Evolutionary conservation across 1,140 invertebrate genomes (phyloP).

Genomic region (Sycophila sp.): DNA sequence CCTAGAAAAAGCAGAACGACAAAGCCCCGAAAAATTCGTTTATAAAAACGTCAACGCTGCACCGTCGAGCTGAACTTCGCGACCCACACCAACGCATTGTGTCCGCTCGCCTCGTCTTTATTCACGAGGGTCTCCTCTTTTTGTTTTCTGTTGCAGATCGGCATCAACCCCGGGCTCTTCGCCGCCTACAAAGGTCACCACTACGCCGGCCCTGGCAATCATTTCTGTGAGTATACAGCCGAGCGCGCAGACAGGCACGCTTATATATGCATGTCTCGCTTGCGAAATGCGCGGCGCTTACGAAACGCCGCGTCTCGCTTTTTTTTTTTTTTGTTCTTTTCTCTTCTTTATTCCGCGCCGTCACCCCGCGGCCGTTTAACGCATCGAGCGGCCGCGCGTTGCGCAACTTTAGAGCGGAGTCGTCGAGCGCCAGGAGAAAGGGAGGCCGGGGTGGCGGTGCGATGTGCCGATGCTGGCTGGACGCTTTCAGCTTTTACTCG

Average conservation of each 20-base stretch:
- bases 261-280: background rate
- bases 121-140: background rate
- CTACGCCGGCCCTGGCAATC: constrained; percentile 97
- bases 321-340: background rate
- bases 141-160: constrained; percentile 77
- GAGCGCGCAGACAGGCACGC: background rate
- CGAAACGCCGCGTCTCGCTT: background rate
- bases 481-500: no score
- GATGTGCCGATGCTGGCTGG: no score
- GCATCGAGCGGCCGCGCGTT: no score
- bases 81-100: no score
- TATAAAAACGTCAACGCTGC: no score
- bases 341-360: background rate
- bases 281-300: background rate
- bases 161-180: constrained; percentile 96
- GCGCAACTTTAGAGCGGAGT: constrained; percentile 4
- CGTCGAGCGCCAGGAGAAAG: no score
- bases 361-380: no score
- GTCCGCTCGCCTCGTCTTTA: background rate
- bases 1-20: no score
- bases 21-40: no score
- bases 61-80: no score
- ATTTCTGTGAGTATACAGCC: constrained; percentile 84
- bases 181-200: constrained; percentile 98
- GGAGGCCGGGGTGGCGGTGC: no score